Evolutionary conservation across 64 coral and sea anemone species (phyloP).

Genomic region (Orbicella faveolata): DNA sequence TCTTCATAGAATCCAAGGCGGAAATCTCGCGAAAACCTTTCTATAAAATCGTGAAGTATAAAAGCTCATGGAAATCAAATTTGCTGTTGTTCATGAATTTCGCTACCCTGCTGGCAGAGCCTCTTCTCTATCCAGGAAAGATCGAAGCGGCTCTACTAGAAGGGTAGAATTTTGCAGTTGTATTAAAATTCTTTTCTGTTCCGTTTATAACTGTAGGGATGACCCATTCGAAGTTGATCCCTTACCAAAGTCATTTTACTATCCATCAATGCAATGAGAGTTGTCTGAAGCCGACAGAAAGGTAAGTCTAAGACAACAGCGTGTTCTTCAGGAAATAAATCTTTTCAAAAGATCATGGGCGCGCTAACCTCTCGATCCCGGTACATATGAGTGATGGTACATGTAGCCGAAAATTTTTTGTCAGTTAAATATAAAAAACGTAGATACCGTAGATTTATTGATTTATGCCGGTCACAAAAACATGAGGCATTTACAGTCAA

Average conservation of each 20-base stretch:
- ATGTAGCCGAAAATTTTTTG: too few relatives aligned
- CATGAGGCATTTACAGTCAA: too few relatives aligned
- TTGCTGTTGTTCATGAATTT: neutral
- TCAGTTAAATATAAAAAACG: too few relatives aligned
- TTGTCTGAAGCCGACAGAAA: constrained; percentile 73
- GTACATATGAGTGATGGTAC: too few relatives aligned
- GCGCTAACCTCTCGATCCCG: too few relatives aligned
- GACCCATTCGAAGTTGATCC: constrained; percentile 84
- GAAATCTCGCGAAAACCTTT: neutral
- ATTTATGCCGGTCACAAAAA: too few relatives aligned
- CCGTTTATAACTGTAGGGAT: constrained; percentile 24
- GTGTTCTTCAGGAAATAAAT: neutral
- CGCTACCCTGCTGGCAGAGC: too few relatives aligned
- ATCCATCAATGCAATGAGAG: constrained; percentile 75
- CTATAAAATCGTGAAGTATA: constrained; percentile 32
- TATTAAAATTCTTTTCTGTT: neutral
- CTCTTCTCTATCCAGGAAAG: too few relatives aligned
- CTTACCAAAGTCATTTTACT: constrained; percentile 82
- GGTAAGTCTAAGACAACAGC: constrained; percentile 15
- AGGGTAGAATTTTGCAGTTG: neutral
- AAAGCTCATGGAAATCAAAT: neutral
- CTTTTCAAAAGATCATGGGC: too few relatives aligned
- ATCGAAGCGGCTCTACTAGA: too few relatives aligned
- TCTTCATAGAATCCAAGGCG: neutral
- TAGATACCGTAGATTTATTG: too few relatives aligned